Evolutionary conservation across 1,140 invertebrate species (phyloP).

Genomic region (Drosophila leontia): DNA sequence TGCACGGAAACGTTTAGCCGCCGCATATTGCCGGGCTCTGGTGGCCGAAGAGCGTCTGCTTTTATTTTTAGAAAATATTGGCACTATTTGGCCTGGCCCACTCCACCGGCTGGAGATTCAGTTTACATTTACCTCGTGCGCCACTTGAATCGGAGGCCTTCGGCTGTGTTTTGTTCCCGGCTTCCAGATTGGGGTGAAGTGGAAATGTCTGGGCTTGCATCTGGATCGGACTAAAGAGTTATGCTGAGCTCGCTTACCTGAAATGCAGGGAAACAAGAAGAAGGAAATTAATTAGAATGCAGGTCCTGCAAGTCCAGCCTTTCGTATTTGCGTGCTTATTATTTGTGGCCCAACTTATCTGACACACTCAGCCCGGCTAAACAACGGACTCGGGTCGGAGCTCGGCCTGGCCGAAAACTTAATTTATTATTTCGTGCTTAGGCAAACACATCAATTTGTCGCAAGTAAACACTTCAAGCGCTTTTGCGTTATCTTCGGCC

Average conservation of each 20-base stretch:
- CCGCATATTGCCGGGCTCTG: constrained; percentile 70
- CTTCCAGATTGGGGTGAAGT: constrained; percentile 22
- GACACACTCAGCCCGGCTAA: constrained; percentile 24
- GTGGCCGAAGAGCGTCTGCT: constrained; percentile 64
- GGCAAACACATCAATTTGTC: constrained; percentile 82
- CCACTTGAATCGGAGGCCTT: constrained; percentile 43
- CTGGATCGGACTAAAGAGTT: constrained; percentile 13
- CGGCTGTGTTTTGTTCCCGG: constrained; percentile 15
- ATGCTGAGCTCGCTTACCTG: constrained; percentile 46
- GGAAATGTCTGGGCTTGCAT: constrained; percentile 40
- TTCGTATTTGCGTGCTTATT: constrained; percentile 26
- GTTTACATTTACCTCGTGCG: constrained; percentile 56
- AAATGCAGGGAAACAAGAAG: constrained; percentile 23
- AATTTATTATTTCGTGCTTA: constrained; percentile 78
- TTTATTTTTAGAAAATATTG: constrained; percentile 83
- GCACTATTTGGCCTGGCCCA: constrained; percentile 45
- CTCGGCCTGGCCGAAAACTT: constrained; percentile 48
- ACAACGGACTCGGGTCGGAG: neutral
- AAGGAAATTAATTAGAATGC: constrained; percentile 52
- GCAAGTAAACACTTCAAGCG: constrained; percentile 81
- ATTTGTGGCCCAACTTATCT: constrained; percentile 34
- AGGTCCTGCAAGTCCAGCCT: neutral
- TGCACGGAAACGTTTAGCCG: constrained; percentile 80
- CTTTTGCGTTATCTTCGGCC: constrained; percentile 71
- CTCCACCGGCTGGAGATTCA: constrained; percentile 25